These are phyloP conservation scores for Ciconia maguari DNA, from an alignment of 2,113 vertebrate genomes.

Conservation along the genomic window DNA sequence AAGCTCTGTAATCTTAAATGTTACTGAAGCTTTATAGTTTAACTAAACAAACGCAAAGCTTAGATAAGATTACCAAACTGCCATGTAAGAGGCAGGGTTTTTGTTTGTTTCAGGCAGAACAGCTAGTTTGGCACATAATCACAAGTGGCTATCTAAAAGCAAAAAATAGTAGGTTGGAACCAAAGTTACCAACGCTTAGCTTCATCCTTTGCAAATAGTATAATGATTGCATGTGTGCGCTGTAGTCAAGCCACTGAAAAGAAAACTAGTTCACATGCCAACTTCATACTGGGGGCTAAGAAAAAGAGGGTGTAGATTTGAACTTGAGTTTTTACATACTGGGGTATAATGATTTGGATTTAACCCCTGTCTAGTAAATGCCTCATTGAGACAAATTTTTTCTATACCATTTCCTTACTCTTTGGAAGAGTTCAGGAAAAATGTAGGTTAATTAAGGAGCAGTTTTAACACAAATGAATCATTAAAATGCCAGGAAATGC, in stretches of 20 bases:
- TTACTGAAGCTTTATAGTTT: not conserved
- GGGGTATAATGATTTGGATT: not conserved
- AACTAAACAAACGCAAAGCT: not conserved
- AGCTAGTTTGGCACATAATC: not conserved
- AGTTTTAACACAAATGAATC: not conserved
- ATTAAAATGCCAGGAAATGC: constrained; percentile 12
- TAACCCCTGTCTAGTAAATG: not conserved
- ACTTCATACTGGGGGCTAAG: not conserved
- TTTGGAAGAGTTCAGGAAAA: not conserved
- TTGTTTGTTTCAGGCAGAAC: not conserved
- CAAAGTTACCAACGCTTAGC: not conserved
- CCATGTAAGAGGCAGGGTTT: not conserved
- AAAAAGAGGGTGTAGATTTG: not conserved
- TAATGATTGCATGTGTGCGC: not conserved
- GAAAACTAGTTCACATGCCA: not conserved
- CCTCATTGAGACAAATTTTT: not conserved
- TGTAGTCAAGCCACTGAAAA: not conserved
- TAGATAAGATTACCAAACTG: not conserved
- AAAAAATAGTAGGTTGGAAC: not conserved
- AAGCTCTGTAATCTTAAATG: not conserved
- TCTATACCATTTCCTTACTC: not conserved
- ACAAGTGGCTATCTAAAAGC: not conserved
- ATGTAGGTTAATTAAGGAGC: not conserved
- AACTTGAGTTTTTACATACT: not conserved
- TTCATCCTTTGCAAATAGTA: not conserved